These are phyloP conservation scores for Drosophila triauraria DNA, from an alignment of 1,140 invertebrate genomes.

Conservation along the genomic window DNA sequence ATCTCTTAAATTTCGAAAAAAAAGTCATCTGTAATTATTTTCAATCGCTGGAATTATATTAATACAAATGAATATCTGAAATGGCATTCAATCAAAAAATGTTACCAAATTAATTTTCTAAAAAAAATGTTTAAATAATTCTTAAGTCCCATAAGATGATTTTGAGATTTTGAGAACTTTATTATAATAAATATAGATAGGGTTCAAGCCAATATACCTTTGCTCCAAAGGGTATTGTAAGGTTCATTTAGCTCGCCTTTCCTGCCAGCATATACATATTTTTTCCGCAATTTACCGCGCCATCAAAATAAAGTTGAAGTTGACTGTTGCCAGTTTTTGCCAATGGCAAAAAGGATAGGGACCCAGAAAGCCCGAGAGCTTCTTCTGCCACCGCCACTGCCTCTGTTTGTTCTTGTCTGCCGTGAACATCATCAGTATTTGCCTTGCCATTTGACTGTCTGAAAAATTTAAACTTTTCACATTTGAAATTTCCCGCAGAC, in stretches of 20 bases:
- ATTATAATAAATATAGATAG: no score
- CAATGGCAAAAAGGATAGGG: constrained; percentile 41
- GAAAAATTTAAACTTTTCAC: constrained; percentile 40
- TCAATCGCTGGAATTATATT: no score
- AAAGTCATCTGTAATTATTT: no score
- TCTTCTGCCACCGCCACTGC: not conserved
- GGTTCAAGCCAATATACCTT: no score
- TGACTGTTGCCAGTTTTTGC: constrained; percentile 62
- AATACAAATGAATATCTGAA: no score
- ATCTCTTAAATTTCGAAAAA: no score
- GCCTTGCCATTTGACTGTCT: constrained; percentile 52
- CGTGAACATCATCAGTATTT: constrained; percentile 50
- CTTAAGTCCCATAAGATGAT: no score
- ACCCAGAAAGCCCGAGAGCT: not conserved
- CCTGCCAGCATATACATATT: constrained; percentile 44
- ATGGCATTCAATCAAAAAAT: no score
- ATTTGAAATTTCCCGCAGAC: constrained; percentile 13
- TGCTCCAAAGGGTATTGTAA: constrained; percentile 10
- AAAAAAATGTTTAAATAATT: no score
- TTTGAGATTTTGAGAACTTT: no score
- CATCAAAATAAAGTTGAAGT: constrained; percentile 74
- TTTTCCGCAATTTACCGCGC: constrained; percentile 69
- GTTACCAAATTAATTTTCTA: no score
- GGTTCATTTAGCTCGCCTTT: constrained; percentile 25
- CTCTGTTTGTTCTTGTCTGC: constrained; percentile 28